These are phyloP conservation scores for Tachina lurida DNA, from an alignment of 2,888 invertebrate species.

Conservation along the genomic window DNA sequence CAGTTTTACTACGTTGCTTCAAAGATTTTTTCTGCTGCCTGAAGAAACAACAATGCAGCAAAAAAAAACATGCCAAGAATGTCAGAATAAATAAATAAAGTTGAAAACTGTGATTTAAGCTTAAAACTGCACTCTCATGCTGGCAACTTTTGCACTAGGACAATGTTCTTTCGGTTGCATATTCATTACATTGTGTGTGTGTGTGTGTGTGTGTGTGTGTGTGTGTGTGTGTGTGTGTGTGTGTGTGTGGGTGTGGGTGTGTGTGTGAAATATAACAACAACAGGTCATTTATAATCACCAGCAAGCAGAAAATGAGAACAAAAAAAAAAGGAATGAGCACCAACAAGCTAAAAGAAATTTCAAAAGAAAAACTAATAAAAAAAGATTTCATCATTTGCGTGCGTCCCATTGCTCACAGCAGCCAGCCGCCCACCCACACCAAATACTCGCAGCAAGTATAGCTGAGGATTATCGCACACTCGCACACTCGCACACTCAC, in stretches of 20 bases:
- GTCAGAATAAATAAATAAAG: constrained; percentile 63
- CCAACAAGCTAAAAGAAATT: no score
- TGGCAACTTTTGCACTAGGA: constrained; percentile 41
- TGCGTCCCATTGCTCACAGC: constrained; percentile 28
- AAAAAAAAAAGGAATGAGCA: constrained; percentile 19
- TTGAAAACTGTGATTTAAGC: constrained; percentile 63
- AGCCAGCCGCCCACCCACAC: not conserved
- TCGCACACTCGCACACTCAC: not conserved
- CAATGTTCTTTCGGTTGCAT: constrained; percentile 23
- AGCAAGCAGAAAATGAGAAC: not conserved
- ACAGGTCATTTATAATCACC: constrained; percentile 27
- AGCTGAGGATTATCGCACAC: not conserved
- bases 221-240: not conserved
- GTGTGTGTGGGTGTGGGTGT: not conserved
- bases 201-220: not conserved
- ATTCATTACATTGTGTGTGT: not conserved
- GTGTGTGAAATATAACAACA: constrained; percentile 36
- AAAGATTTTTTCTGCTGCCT: not conserved
- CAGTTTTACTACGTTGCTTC: not conserved
- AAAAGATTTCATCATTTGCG: constrained; percentile 51
- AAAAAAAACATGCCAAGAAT: constrained; percentile 5
- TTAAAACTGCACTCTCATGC: constrained; percentile 53
- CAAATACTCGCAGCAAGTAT: not conserved
- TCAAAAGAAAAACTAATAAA: constrained; percentile 52
- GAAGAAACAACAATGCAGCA: not conserved